These are phyloP conservation scores for Gryon sp. DNA, from an alignment of 1,140 invertebrate genomes.

Conservation along the genomic window DNA sequence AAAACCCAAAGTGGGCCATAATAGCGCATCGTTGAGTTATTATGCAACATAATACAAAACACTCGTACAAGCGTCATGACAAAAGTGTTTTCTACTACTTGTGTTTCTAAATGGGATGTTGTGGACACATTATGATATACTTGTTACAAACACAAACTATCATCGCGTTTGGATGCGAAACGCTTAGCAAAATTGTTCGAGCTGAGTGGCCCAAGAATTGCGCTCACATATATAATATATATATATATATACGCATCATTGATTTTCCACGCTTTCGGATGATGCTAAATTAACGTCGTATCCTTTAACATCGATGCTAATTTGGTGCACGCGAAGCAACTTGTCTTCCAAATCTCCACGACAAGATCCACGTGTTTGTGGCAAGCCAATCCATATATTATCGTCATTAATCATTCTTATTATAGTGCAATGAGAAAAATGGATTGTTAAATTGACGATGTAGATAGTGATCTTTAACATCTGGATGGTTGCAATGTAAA, in stretches of 20 bases:
- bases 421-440: no score
- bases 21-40: slow-evolving; percentile 12
- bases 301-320: slow-evolving; percentile 38
- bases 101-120: slow-evolving; percentile 15
- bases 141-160: no score
- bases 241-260: slow-evolving; percentile 23
- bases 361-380: slow-evolving; percentile 33
- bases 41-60: slow-evolving; percentile 9
- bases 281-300: slow-evolving; percentile 25
- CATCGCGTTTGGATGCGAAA: no score
- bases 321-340: slow-evolving; percentile 43
- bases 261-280: slow-evolving; percentile 31
- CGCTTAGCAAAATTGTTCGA: no score
- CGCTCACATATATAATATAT: no score
- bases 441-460: no score
- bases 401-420: no score
- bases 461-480: no score
- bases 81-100: slow-evolving; percentile 27
- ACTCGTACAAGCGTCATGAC: slow-evolving; percentile 11
- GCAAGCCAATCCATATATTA: slow-evolving; percentile 38
- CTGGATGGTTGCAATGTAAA: no score
- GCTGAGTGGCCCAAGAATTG: no score
- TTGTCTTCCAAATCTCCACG: slow-evolving; percentile 25
- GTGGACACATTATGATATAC: slow-evolving; percentile 10
- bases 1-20: no score